Evolutionary conservation across 2,113 vertebrate species (phyloP), one percentile per base, ranked within the genome.

Genomic region (Panthera tigris): DNA sequence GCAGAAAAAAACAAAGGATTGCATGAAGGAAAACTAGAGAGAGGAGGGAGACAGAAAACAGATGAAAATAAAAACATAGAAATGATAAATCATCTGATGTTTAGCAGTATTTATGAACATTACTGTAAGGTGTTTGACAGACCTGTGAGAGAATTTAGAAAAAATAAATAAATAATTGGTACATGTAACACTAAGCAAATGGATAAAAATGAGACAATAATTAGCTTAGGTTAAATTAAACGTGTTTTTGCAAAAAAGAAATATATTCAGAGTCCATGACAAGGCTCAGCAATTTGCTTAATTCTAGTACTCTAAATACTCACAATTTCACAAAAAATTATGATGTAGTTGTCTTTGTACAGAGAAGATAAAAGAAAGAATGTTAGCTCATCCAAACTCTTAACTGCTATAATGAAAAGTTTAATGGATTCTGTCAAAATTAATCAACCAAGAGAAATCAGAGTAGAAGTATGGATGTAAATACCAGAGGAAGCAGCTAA

Each of bases 251-350:
- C 7, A 57, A 80, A 29, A 78, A 84, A 13, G 33, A 92, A 89
- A 84, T 74, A 79, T 36, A 27, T 83, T 78, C 41, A 84, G 15
- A 48, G 36, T 73, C 48, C 3, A 66, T 4, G n/a, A 63, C 13
- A 48, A 29, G 63, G 9, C 31, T 86, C 31, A 61, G 19, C 29
- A 91, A 81, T 61, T 86, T 68, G 27, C 55, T 90, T 45, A 81
- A 78, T 89, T n/a, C 25, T 83, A 7, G 7, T 52, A 78, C 50
- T 66, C 19, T 74, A 93, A 93, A 79, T 48, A 66, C 36, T 79
- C 41, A 89, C 11, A 50, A 66, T 57, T 86, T 93, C 66, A 93
- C 39, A 27, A 95, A 87, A 95, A 83, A 52, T 92, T 88, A 94
- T 76, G 21, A 57, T 76, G 29, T 31, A 27, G 50, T 21, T 74